Conservation (phyloP, 2,888 invertebrate genomes). For the Merodon equestris region DNA sequence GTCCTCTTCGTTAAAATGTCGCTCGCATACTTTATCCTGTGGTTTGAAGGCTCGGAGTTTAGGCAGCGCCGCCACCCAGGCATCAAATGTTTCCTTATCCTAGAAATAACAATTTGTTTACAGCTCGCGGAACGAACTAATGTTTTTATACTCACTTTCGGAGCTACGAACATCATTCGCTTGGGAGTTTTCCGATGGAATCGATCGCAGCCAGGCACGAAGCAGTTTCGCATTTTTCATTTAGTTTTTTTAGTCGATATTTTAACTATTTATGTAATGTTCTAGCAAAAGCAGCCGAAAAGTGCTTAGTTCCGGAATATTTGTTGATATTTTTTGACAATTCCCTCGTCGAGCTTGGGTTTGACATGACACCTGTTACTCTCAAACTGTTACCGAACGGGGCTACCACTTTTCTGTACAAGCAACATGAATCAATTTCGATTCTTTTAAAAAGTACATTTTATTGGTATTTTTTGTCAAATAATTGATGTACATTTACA, state of each 20-base stretch:
- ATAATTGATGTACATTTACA: too few species aligned
- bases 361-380: neutral
- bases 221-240: slow-evolving; percentile 71
- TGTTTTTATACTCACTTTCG: slow-evolving; percentile 69
- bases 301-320: too few species aligned
- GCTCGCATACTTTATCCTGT: slow-evolving; percentile 72
- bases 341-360: too few species aligned
- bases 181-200: slow-evolving; percentile 66
- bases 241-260: neutral
- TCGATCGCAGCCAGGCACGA: slow-evolving; percentile 72
- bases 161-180: slow-evolving; percentile 72
- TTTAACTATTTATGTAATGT: too few species aligned
- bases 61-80: slow-evolving; percentile 71
- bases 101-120: slow-evolving; percentile 38
- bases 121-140: too few species aligned
- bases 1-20: slow-evolving; percentile 71
- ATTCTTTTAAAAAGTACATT: neutral
- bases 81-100: slow-evolving; percentile 68
- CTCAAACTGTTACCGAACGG: slow-evolving; percentile 15
- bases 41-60: slow-evolving; percentile 70
- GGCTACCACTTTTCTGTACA: neutral
- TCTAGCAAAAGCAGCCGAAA: too few species aligned
- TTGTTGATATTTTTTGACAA: too few species aligned
- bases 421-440: neutral
- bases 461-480: neutral